These are phyloP conservation scores for Ganaspis sp. DNA, from an alignment of 1,140 invertebrate genomes.

Conservation along the genomic window DNA sequence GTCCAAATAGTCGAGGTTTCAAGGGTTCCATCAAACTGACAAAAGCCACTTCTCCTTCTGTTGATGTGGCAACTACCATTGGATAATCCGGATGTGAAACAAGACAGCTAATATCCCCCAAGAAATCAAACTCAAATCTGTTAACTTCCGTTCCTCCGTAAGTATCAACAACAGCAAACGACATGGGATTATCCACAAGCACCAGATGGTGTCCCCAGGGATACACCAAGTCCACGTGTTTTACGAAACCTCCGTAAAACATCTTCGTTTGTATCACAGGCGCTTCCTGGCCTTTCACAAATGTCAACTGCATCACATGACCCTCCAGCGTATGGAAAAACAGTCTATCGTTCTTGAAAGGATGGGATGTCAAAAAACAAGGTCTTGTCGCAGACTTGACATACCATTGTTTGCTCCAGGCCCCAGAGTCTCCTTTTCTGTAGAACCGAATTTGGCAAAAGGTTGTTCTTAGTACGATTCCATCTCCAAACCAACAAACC, in stretches of 20 bases:
- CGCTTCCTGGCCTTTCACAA: constrained; percentile 1
- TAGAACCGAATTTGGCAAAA: constrained; percentile 68
- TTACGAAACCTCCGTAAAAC: constrained; percentile 52
- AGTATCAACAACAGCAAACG: constrained; percentile 57
- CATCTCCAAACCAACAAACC: constrained; percentile 62
- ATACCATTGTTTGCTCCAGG: constrained; percentile 61
- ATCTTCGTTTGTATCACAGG: constrained; percentile 40
- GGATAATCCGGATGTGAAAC: constrained; percentile 64
- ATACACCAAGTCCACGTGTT: constrained; percentile 62
- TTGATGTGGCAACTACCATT: constrained; percentile 54
- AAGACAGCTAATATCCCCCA: constrained; percentile 50
- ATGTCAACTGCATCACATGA: constrained; percentile 57
- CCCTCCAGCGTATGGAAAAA: constrained; percentile 67
- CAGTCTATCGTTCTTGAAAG: constrained; percentile 51
- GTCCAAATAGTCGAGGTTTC: constrained; percentile 52
- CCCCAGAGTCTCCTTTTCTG: constrained; percentile 29
- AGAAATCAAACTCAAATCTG: constrained; percentile 48
- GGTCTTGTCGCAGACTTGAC: constrained; percentile 54
- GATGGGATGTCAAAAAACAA: constrained; percentile 50
- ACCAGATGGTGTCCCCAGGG: constrained; percentile 67
- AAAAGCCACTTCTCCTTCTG: constrained; percentile 60
- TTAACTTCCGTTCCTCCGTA: constrained; percentile 49
- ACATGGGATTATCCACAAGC: constrained; percentile 44
- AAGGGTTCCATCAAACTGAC: constrained; percentile 50
- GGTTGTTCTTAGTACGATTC: constrained; percentile 66